A percentile compares a stretch with the other conserved stretches of the same genome.
Evolutionary conservation across 2,113 vertebrate genomes (phyloP).

Genomic region (Scomber japonicus): DNA sequence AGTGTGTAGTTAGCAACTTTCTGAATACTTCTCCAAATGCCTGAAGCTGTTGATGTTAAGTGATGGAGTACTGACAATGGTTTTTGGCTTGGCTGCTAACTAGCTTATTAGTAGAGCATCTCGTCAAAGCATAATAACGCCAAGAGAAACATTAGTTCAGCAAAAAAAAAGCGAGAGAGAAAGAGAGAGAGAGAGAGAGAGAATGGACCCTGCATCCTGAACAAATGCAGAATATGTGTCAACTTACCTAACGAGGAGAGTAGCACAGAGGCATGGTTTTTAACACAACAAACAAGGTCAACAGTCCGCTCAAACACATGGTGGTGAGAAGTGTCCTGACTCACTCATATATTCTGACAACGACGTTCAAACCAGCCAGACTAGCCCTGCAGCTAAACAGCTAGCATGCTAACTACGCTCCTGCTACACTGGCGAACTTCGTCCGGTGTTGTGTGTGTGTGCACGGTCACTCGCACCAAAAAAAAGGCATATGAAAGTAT

Average conservation of each 20-base stretch:
- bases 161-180: background rate
- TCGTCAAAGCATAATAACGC: slow-evolving; percentile 12
- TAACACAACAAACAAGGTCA: slow-evolving; percentile 14
- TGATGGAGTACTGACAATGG: background rate
- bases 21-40: background rate
- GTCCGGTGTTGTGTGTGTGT: slow-evolving; percentile 60
- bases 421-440: slow-evolving; percentile 74
- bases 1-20: slow-evolving; percentile 25
- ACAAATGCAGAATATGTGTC: background rate
- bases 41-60: background rate
- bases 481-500: slow-evolving; percentile 65
- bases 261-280: background rate
- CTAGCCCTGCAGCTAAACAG: slow-evolving; percentile 64
- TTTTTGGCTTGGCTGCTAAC: slow-evolving; percentile 25
- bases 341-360: slow-evolving; percentile 52
- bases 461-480: slow-evolving; percentile 68
- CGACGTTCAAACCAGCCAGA: slow-evolving; percentile 32
- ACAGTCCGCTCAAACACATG: slow-evolving; percentile 52
- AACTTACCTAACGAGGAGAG: slow-evolving; percentile 30
- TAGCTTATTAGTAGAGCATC: slow-evolving; percentile 4
- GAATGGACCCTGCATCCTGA: background rate
- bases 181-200: background rate
- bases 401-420: slow-evolving; percentile 77
- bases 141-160: slow-evolving; percentile 47
- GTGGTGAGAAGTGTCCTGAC: slow-evolving; percentile 39